Conservation (phyloP, 2,113 vertebrate genomes). For the Menidia beryllina region DNA sequence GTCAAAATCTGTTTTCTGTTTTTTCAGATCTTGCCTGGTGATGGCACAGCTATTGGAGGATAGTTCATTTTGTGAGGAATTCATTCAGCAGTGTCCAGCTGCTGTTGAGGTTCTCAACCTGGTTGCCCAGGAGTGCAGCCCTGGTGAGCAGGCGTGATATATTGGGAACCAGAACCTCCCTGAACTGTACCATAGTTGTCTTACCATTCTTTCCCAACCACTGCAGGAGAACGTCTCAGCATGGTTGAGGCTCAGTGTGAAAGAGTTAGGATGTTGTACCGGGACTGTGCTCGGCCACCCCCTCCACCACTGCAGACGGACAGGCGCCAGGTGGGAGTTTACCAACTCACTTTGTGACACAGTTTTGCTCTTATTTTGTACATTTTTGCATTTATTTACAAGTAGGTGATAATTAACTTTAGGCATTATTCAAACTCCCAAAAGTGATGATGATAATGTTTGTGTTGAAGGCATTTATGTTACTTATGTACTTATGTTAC, state of each 20-base stretch:
- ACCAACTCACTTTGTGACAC: not conserved
- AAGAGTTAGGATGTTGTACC: constrained; percentile 94
- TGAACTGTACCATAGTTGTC: not conserved
- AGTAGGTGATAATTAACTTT: not conserved
- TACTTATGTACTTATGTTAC: not conserved
- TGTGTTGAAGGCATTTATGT: not conserved
- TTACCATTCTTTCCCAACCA: constrained; percentile 8
- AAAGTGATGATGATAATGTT: not conserved
- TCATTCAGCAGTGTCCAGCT: constrained; percentile 98
- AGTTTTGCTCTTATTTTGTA: not conserved
- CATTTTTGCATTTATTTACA: too few species aligned
- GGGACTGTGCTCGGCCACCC: constrained; percentile 95
- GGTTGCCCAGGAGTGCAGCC: constrained; percentile 97
- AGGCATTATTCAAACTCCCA: not conserved
- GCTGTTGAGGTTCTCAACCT: constrained; percentile 97
- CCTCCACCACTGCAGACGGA: constrained; percentile 95
- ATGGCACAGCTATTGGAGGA: constrained; percentile 99
- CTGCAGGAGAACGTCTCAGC: constrained; percentile 90
- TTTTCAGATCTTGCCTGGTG: constrained; percentile 92
- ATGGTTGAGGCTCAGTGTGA: constrained; percentile 97
- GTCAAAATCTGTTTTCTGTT: not conserved
- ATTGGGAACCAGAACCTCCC: not conserved
- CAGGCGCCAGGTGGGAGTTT: constrained; percentile 87
- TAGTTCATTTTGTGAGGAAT: constrained; percentile 98
- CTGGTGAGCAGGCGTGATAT: constrained; percentile 81